Evolutionary conservation across 2,797 vertebrate species (phyloP), one percentile per base, ranked within the genome.

Genomic region (Schizothorax lantsangensis): DNA sequence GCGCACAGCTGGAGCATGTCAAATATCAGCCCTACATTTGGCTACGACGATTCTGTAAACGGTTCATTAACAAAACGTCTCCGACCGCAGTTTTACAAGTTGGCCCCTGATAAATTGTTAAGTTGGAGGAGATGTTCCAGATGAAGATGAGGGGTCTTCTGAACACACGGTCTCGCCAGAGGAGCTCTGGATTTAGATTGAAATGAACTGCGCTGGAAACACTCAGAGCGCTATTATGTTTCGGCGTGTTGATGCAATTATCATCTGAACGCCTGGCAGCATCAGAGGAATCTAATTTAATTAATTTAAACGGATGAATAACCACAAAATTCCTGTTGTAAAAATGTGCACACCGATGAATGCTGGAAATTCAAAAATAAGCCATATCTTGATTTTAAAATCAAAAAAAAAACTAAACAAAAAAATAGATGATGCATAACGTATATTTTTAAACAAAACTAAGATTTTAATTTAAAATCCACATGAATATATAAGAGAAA

Each of bases 211-310:
- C 94, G 95, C 94, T 93, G 94, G 94, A 96, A 97, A 96, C 94
- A 95, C 96, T 97, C 96, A 96, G 94, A 96, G 95, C 93, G 94
- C 96, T 96, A 96, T 95, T 97, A 95, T 96, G 95, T 95, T 96
- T 95, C 91, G 94, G 95, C 95, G 95, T 96, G 95, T 96, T 97
- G 97, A 97, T 95, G 96, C 96, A 97, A 96, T 97, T 97, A 97
- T 96, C 95, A 96, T 97, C 95, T 94, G 92, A 95, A 96, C 92
- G 96, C 95, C 95, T 96, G 96, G 96, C 95, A 97, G 96, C 95
- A 95, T 94, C 95, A 95, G 94, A 95, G 94, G 94, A 96, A 96
- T 96, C 96, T 96, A 96, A 96, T 96, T 97, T 95, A 97, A 97
- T 97, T 96, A 96, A 96, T 97, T 97, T 96, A 96, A 95, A 95